Conservation (phyloP, 2,888 invertebrate genomes). For the Prenolepis imparis region DNA sequence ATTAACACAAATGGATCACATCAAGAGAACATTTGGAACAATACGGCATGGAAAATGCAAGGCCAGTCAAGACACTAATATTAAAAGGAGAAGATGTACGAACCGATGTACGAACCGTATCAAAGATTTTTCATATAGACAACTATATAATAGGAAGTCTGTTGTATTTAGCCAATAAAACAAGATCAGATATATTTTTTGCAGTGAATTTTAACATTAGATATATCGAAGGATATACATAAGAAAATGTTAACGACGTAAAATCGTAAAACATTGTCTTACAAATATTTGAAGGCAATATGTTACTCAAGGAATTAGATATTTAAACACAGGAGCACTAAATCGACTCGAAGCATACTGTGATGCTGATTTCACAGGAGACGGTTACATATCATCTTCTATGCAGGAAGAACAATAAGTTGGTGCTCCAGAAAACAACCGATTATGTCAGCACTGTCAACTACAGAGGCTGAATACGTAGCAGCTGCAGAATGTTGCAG, state of each 20-base stretch:
- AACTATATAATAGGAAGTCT: constrained; percentile 23
- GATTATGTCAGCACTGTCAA: not conserved
- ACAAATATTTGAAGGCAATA: constrained; percentile 14
- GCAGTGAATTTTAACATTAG: no score
- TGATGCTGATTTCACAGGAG: constrained; percentile 25
- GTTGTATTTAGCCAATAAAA: not conserved
- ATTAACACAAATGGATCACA: not conserved
- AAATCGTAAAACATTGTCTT: not conserved
- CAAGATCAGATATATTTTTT: no score
- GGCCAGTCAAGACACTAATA: constrained; percentile 15
- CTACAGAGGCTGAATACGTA: constrained; percentile 17
- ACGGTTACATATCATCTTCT: constrained; percentile 20
- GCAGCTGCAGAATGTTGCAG: not conserved
- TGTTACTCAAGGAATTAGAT: no score
- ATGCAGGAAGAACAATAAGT: not conserved
- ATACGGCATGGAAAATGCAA: constrained; percentile 12
- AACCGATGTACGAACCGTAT: no score
- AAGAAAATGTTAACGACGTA: no score
- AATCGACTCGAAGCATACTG: not conserved
- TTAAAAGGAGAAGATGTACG: no score
- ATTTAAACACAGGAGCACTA: not conserved
- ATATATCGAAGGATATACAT: no score
- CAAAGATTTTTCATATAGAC: not conserved
- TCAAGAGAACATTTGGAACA: not conserved
- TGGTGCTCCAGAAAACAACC: constrained; percentile 17